Evolutionary conservation across 2,888 invertebrate species (phyloP), one percentile per base, ranked within the genome.

Genomic region (Cryptus armator): DNA sequence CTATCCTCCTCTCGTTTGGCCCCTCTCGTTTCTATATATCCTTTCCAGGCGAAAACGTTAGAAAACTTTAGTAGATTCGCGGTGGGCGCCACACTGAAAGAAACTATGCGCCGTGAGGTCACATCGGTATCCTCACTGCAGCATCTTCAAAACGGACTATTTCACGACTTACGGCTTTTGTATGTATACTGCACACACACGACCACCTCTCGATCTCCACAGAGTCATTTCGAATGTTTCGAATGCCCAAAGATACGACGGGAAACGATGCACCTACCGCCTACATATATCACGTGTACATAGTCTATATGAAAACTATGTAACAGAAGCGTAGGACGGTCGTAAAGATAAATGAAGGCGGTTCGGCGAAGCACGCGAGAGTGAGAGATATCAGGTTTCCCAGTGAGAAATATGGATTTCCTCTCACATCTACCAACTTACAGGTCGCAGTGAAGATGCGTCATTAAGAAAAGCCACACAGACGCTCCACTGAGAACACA

Each of bases 271-370:
- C 43, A 51, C 68, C 78, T 37, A 59, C 70, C 53, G 14, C 14
- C 32, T 70, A 51, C 51, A 53, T 62, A 37, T 37, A 37, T 37
- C 37, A 37, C 46, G 46, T 62, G 68, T 43, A 59, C 46, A 51
- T 67, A 70, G 51, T 62, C 44, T 9, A 74, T 44, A 59, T n/a
- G 43, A 12, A 19, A 51, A 19, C 64, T 53, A 37, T 44, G 37
- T 64, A 66, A 43, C 19, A 48, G 51, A 7, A 43, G 51, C 14
- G 32, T 53, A 48, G 12, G 24, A 66, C 64, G 43, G 37, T 76
- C 71, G 56, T 80, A 80, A 80, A 80, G 83, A 84, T 80, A 76
- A 80, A 80, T 71, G 76, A 66, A 53, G 80, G 53, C 53, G 71
- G 80, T 70, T 66, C 12, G 43, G 53, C 53, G 64, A 71, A 37